Evolutionary conservation across 1,140 invertebrate species (phyloP).

Genomic region (Pogonognathellus flavescens): DNA sequence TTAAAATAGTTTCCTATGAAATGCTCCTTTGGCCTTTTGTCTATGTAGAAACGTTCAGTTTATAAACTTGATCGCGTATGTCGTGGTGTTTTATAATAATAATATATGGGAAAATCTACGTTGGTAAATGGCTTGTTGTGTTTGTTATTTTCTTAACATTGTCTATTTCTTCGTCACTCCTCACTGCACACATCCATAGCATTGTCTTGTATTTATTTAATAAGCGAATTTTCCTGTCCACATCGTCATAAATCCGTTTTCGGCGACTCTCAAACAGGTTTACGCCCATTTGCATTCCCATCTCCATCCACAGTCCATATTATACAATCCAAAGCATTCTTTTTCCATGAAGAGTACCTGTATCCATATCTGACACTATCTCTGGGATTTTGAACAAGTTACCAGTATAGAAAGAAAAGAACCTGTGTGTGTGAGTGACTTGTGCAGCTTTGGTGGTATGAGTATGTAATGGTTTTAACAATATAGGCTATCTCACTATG

Average conservation of each 20-base stretch:
- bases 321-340: neutral
- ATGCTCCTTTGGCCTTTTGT: too few relatives aligned
- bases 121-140: neutral
- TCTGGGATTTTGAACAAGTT: too few relatives aligned
- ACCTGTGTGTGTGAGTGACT: too few relatives aligned
- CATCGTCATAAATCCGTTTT: slow-evolving; percentile 9
- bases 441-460: too few relatives aligned
- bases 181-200: neutral
- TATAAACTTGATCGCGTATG: too few relatives aligned
- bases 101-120: neutral
- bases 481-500: neutral
- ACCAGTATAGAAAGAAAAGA: too few relatives aligned
- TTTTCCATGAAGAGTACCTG: neutral
- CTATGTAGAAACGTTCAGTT: too few relatives aligned
- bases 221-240: slow-evolving; percentile 12
- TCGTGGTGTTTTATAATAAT: too few relatives aligned
- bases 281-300: slow-evolving; percentile 33
- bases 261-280: slow-evolving; percentile 34
- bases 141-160: neutral
- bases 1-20: too few relatives aligned
- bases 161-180: neutral
- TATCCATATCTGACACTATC: too few relatives aligned
- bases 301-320: neutral
- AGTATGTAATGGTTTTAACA: neutral
- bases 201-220: neutral